Evolutionary conservation across 1,140 invertebrate genomes (phyloP), one percentile per base, ranked within the genome.

Genomic region (Phymorhynchus buccinoides): DNA sequence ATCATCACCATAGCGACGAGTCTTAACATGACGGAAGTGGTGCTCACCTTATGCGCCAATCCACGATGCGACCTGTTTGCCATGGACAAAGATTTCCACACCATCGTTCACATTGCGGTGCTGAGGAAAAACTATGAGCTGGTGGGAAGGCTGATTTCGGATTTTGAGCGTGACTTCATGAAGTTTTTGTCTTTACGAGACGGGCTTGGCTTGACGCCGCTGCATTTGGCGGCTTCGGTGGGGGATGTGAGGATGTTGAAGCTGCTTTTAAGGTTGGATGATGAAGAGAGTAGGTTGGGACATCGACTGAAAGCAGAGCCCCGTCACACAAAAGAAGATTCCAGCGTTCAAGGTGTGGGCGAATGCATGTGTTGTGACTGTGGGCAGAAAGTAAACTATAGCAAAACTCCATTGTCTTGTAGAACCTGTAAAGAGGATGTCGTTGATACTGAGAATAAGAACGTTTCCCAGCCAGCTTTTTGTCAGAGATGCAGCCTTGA

Each of bases 31-130:
- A 71, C n/a, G 0, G 68, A 71, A 32, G 68, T 71, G 9, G 68
- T 71, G 0, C 18, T 71, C 6, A 71, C 6, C 30, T 4, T 71
- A 32, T 71, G 68, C 68, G 1, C 9, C 6, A 32, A 71, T 9
- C 68, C 68, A 71, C 30, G 35, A 3, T 71, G 68, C 68, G 27
- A 71, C 68, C 6, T 71, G 30, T 71, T 71, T 71, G 68, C 68
- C 12, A 22, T 37, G 68, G 68, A 71, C 30, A 32, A 32, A 14
- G 30, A 71, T n/a, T 0, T 71, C 30, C 68, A 18, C 6, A 71
- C 68, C 0, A 71, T 71, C 27, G 68, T 71, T 35, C 68, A 71
- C 35, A 35, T 71, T 12, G 68, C 68, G 12, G 68, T 71, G 6
- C 30, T 37, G 30, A 32, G 68, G 30, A 32, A 32, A 18, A 71